phyloP scores from a whole-genome alignment of 2,888 invertebrate genomes.

The Penaeus monodon region DNA sequence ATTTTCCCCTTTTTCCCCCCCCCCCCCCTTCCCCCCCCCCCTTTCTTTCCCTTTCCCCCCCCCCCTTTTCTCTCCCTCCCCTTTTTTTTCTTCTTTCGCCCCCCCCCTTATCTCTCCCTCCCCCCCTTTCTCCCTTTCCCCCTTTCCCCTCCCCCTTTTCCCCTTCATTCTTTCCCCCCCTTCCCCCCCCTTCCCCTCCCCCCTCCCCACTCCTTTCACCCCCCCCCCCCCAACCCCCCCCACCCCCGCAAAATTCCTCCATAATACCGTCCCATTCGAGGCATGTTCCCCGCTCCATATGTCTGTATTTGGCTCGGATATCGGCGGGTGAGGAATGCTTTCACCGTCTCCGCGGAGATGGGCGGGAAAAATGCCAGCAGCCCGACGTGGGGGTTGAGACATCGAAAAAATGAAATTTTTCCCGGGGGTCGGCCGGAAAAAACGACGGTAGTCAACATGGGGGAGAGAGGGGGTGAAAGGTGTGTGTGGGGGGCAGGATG shows the following conservation, averaged over 20 bases:
- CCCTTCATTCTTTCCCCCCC: not conserved
- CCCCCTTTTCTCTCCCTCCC: no score
- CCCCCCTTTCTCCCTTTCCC: not conserved
- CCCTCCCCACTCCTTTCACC: not conserved
- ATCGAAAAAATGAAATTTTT: constrained; percentile 80
- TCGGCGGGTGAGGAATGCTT: constrained; percentile 78
- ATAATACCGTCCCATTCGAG: constrained; percentile 85
- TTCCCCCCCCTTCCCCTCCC: not conserved
- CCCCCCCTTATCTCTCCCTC: not conserved
- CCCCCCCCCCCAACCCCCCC: not conserved
- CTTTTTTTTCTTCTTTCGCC: no score
- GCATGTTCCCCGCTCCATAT: constrained; percentile 94
- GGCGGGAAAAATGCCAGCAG: constrained; percentile 91
- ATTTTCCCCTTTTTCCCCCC: no score
- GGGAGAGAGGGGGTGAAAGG: not conserved
- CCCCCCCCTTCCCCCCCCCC: no score
- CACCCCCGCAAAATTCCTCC: constrained; percentile 63
- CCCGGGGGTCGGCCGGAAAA: constrained; percentile 77
- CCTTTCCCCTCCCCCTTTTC: not conserved
- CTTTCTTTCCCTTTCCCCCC: no score
- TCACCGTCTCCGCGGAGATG: constrained; percentile 82
- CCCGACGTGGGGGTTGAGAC: constrained; percentile 86
- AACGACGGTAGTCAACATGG: constrained; percentile 75
- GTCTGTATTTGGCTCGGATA: constrained; percentile 85
- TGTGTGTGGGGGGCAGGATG: not conserved